Percentiles rank a stretch among this genome's conserved stretches.
Conservation (phyloP, 1,140 invertebrate species). For the Drosophila mojavensis region DNA sequence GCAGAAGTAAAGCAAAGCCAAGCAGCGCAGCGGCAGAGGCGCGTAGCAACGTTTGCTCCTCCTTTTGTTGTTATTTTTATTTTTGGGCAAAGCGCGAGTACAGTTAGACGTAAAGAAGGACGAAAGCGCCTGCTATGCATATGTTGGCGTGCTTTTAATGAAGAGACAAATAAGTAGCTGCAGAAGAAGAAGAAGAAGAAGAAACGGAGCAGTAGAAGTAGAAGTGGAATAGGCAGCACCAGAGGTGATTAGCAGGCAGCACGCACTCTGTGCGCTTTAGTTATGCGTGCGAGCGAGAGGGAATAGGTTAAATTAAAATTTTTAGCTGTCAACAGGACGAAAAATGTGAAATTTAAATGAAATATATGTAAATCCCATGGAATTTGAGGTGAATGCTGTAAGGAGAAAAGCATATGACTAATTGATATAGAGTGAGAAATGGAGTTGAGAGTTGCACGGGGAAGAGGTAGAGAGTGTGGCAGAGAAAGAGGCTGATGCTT, state of each 20-base stretch:
- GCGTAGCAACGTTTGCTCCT: background rate
- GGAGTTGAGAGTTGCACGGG: background rate
- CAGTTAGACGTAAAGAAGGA: slow-evolving; percentile 50
- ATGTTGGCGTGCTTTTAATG: slow-evolving; percentile 30
- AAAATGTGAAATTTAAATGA: slow-evolving; percentile 12
- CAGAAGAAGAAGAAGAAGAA: slow-evolving; percentile 3
- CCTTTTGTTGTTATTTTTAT: slow-evolving; percentile 14
- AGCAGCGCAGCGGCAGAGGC: slow-evolving; percentile 22
- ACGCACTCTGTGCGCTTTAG: background rate
- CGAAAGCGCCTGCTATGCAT: slow-evolving; percentile 7
- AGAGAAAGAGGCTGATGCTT: background rate
- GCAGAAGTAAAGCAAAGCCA: slow-evolving; percentile 31
- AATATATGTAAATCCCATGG: slow-evolving; percentile 31
- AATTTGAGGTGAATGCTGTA: slow-evolving; percentile 32
- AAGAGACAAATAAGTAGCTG: slow-evolving; percentile 28
- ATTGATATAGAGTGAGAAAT: background rate
- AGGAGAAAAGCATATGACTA: slow-evolving; percentile 8
- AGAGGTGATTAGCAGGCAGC: slow-evolving; percentile 31
- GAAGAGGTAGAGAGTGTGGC: background rate
- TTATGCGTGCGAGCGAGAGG: background rate
- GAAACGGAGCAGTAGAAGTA: background rate
- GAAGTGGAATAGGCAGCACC: slow-evolving; percentile 8
- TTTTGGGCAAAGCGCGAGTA: slow-evolving; percentile 18
- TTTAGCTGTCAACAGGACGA: slow-evolving; percentile 18
- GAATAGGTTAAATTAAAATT: slow-evolving; percentile 13